Conservation (phyloP, 2,888 invertebrate genomes). For the Gerosis bhagava region DNA sequence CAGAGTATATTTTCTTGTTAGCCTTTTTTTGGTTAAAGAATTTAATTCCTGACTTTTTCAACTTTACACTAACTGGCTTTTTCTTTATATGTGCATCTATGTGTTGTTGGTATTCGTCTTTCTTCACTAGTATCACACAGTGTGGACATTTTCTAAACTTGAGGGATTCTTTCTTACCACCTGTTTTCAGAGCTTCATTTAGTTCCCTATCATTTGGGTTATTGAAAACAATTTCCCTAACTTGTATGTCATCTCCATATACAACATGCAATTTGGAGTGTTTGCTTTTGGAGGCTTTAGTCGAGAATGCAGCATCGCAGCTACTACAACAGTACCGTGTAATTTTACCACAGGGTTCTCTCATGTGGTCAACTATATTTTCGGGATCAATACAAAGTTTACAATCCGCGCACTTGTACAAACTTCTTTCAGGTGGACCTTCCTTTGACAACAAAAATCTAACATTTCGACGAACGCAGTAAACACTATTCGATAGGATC, state of each 20-base stretch:
- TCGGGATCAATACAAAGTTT: too few relatives aligned
- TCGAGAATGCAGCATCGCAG: conserved; percentile 32
- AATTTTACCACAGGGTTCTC: conserved; percentile 21
- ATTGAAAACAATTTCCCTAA: conserved; percentile 38
- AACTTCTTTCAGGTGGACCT: conserved; percentile 35
- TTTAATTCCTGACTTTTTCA: too few relatives aligned
- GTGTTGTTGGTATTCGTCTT: conserved; percentile 26
- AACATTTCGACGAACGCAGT: conserved; percentile 37
- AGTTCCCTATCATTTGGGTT: conserved; percentile 23
- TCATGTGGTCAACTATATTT: conserved; percentile 21
- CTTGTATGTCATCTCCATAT: conserved; percentile 17
- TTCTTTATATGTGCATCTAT: conserved; percentile 12
- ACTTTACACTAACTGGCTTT: too few relatives aligned
- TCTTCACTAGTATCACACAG: conserved; percentile 33
- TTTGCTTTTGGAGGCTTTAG: neutral
- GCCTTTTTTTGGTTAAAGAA: too few relatives aligned
- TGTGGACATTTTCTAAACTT: conserved; percentile 35
- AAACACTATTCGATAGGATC: conserved; percentile 45
- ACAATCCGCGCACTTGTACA: conserved; percentile 19
- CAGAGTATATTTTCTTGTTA: neutral
- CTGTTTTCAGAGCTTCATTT: conserved; percentile 27
- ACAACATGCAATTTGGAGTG: conserved; percentile 8
- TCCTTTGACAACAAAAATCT: conserved; percentile 41
- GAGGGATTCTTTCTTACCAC: conserved; percentile 26
- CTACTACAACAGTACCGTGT: conserved; percentile 12